These are phyloP conservation scores for Hyposoter dolosus DNA, from an alignment of 2,888 invertebrate genomes.

Conservation along the genomic window DNA sequence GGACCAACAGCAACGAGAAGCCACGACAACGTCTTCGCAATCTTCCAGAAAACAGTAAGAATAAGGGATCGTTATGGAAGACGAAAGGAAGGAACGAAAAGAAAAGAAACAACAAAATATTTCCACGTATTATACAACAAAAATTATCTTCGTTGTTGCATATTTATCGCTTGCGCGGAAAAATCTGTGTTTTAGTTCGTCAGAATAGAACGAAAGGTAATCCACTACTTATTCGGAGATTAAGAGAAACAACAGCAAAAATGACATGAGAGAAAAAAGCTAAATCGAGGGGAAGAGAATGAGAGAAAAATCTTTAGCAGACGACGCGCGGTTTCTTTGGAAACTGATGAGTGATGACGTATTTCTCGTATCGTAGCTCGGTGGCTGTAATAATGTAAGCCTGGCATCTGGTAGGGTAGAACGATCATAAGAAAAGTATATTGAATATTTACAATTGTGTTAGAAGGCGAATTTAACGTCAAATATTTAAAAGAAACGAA, in stretches of 20 bases:
- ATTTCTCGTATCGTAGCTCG: conserved; percentile 70
- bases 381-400: conserved; percentile 70
- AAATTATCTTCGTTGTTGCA: conserved; percentile 68
- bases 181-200: conserved; percentile 71
- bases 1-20: conserved; percentile 70
- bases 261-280: background rate
- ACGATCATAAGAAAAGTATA: conserved; percentile 63
- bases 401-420: conserved; percentile 69
- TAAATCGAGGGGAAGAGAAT: background rate
- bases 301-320: conserved; percentile 37
- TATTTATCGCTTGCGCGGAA: conserved; percentile 68
- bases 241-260: background rate
- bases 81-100: conserved; percentile 6
- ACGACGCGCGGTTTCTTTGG: conserved; percentile 58
- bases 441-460: conserved; percentile 68
- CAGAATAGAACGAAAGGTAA: conserved; percentile 62
- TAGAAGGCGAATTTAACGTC: conserved; percentile 65
- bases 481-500: conserved; percentile 27
- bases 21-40: conserved; percentile 64
- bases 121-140: conserved; percentile 60
- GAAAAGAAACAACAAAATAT: conserved; percentile 35
- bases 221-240: conserved; percentile 61
- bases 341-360: conserved; percentile 69
- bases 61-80: conserved; percentile 64
- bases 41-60: conserved; percentile 70